Evolutionary conservation across 2,888 invertebrate species (phyloP), one percentile per base, ranked within the genome.

Genomic region (Pseudococcus longispinus): DNA sequence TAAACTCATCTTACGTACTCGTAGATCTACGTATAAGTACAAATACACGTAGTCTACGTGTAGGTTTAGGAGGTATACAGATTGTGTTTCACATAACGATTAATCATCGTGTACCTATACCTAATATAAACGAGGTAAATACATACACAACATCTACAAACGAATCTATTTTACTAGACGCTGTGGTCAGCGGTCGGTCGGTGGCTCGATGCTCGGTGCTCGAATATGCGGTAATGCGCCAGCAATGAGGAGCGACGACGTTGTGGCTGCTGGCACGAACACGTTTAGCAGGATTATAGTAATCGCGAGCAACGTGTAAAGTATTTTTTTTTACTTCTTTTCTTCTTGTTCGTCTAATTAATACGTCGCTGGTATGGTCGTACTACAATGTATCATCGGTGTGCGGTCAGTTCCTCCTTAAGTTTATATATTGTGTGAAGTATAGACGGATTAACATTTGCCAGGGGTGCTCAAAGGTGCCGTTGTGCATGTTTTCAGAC

Each of bases 241-340:
- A 60, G 15, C n/a, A n/a, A 55, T 6, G 26, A n/a, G n/a, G n/a
- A n/a, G n/a, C n/a, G n/a, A n/a, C n/a, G n/a, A n/a, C n/a, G 11
- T 26, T 26, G 70, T 32, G 70, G 29, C 29, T 20, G 26, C 29
- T 29, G 26, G 15, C 70, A 29, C 29, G 70, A 70, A 70, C 70
- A 70, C 70, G 70, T 70, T 80, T 37, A 80, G 77, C 77, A 80
- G 32, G 77, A 42, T 80, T 42, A 80, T 80, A 80, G 77, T 80
- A 80, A 80, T 42, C 37, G 77, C 42, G 23, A 80, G 23, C 42
- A 37, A 80, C 42, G 77, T 42, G 23, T 60, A 23, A 80, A 20
- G 42, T 80, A 42, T 80, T 80, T 42, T 42, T 80, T 42, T 23
- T 8, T 8, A 2, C n/a, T 8, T n/a, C n/a, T 51, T n/a, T 9